These are phyloP conservation scores for Drosophila trichaetosa DNA, from an alignment of 2,888 invertebrate species.

Conservation along the genomic window DNA sequence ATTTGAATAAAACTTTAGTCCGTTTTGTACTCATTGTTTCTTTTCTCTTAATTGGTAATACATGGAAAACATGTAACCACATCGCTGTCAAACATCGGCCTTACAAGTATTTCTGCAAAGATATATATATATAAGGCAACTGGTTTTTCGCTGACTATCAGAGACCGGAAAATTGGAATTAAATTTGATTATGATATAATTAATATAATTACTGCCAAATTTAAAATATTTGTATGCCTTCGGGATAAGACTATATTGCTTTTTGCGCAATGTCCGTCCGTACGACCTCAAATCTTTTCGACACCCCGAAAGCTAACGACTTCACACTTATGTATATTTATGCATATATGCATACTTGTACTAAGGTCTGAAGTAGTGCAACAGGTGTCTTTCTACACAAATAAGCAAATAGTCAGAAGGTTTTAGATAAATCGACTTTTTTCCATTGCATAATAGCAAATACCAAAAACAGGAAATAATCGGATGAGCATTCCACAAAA, in stretches of 20 bases:
- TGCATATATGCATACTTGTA: neutral
- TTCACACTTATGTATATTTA: neutral
- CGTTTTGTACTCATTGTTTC: neutral
- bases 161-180: neutral
- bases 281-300: neutral
- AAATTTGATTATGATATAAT: neutral
- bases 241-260: neutral
- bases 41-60: neutral
- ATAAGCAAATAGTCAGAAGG: neutral
- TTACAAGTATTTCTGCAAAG: neutral
- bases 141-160: conserved; percentile 7
- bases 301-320: too few relatives aligned
- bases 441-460: neutral
- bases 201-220: neutral
- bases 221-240: neutral
- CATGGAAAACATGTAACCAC: neutral
- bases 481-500: neutral
- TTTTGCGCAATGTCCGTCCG: neutral
- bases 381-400: neutral
- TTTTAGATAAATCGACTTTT: neutral
- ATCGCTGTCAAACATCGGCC: neutral
- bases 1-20: neutral
- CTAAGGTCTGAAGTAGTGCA: neutral
- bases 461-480: neutral
- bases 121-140: neutral